Evolutionary conservation across 92 coral and sea anemone genomes (phyloP), one percentile per base, ranked within the genome.

Genomic region (Pocillopora meandrina): DNA sequence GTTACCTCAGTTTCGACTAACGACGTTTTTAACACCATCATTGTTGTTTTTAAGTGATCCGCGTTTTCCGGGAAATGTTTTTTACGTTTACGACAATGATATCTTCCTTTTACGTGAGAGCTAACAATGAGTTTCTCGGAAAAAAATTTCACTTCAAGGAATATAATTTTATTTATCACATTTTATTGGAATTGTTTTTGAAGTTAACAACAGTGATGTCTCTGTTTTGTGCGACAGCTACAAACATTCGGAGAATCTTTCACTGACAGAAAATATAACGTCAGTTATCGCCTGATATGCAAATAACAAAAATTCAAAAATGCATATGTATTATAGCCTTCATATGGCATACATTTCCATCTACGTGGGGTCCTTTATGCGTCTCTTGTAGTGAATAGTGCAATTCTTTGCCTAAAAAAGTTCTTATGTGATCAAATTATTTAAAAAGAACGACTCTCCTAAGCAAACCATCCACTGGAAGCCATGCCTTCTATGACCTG

Each of bases 391-490:
- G 1, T 42, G 52, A 42, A 7, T 3, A 0, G 2, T 42, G 52
- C 52, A 42, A 42, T 5, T 42, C 8, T 42, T 42, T 42, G 52
- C 9, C 9, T 8, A 56, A 35, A 49, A 52, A 17, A 52, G 65
- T 74, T 74, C 20, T 74, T 52, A 33, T 49, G 57, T 5, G 47
- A 2, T 55, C 5, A 19, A 65, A 5, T 11, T 2, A n/a, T 65
- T n/a, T n/a, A 16, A 26, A 26, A 26, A 26, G 31, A 26, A 26
- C 31, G 31, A 26, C 31, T 26, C n/a, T 49, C 12, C 9, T 34
- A 16, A 10, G 31, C 35, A 64, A 87, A 87, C 82, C 83, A 87
- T n/a, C 86, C 90, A 75, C 90, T 87, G 2, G 90, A 71, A 23
- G 82, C 87, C 69, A 87, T 87, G 20, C 42, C 87, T 12, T 76